Percentiles rank a stretch among this genome's conserved stretches.
Evolutionary conservation across 2,113 vertebrate genomes (phyloP).

Genomic region (Cryptomyrus ogoouensis): DNA sequence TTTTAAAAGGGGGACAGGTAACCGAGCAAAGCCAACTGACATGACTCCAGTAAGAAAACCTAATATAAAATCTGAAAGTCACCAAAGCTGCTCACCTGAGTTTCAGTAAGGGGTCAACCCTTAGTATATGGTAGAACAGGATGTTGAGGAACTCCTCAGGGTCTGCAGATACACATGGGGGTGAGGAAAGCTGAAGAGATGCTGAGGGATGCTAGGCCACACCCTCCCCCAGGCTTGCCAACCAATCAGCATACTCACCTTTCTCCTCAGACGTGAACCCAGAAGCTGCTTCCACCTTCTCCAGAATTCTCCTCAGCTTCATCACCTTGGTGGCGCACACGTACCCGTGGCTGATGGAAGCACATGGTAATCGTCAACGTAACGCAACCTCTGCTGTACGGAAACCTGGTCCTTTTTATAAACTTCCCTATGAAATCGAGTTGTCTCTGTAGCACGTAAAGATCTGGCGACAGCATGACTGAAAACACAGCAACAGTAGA

Average conservation of each 20-base stretch:
- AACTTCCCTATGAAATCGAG: background rate
- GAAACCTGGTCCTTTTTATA: background rate
- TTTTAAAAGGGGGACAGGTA: background rate
- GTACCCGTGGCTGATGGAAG: constrained; percentile 79
- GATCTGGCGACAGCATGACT: background rate
- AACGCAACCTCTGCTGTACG: background rate
- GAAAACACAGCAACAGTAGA: background rate
- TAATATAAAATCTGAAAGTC: background rate
- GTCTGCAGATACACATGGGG: constrained; percentile 61
- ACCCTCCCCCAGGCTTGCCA: background rate
- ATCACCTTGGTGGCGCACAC: constrained; percentile 98
- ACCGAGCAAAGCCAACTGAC: background rate
- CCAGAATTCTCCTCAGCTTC: constrained; percentile 94
- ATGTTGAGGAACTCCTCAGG: constrained; percentile 98
- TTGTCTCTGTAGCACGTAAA: background rate
- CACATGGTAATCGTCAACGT: background rate
- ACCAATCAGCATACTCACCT: constrained; percentile 57
- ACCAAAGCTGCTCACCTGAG: constrained; percentile 68
- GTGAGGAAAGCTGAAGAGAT: background rate
- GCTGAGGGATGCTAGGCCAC: background rate
- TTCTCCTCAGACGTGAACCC: constrained; percentile 99
- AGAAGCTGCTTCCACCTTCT: constrained; percentile 94
- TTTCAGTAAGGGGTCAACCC: constrained; percentile 91
- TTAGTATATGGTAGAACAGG: constrained; percentile 93
- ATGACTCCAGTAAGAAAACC: background rate